Evolutionary conservation across 1,140 invertebrate genomes (phyloP).

Genomic region (Caenorhabditis elegans): WBcel235 BX284604.4:7606501-7607000

Average conservation of each 20-base stretch:
- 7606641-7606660: slow-evolving; percentile 43
- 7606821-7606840: slow-evolving; percentile 28
- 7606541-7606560: slow-evolving; percentile 17
- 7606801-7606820: slow-evolving; percentile 42
- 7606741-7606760: slow-evolving; percentile 31
- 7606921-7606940: too few relatives aligned
- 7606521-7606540: not conserved
- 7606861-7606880: not conserved
- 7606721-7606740: slow-evolving; percentile 46
- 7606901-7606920: not conserved
- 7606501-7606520: slow-evolving; percentile 34
- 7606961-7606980: too few relatives aligned
- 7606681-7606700: too few relatives aligned
- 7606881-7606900: not conserved
- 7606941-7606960: too few relatives aligned
- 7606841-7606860: slow-evolving; percentile 46
- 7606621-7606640: slow-evolving; percentile 35
- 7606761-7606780: slow-evolving; percentile 45
- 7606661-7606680: too few relatives aligned
- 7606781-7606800: slow-evolving; percentile 40
- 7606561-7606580: slow-evolving; percentile 24
- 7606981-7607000: too few relatives aligned
- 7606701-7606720: slow-evolving; percentile 37
- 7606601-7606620: not conserved
- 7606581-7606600: not conserved